These are phyloP conservation scores for Cerastoderma edule DNA, from an alignment of 2,888 invertebrate genomes.

Conservation along the genomic window DNA sequence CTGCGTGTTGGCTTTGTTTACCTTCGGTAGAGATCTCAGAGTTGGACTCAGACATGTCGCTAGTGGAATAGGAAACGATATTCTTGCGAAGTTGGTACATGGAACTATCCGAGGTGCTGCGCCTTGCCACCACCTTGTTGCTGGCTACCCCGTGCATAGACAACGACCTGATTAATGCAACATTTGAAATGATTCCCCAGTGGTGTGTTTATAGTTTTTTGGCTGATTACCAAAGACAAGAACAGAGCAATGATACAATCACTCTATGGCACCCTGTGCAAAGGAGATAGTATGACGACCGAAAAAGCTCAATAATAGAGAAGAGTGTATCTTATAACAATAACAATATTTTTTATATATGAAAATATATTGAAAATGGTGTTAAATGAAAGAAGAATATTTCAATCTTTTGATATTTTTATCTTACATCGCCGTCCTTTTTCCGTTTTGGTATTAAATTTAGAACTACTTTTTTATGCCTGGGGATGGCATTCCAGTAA, in stretches of 20 bases:
- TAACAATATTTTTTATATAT: too few species aligned
- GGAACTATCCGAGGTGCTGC: slow-evolving; percentile 50
- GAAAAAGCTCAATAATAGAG: slow-evolving; percentile 18
- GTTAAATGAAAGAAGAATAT: not conserved
- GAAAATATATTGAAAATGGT: too few species aligned
- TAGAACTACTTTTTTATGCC: not conserved
- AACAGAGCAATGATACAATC: too few species aligned
- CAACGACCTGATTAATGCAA: too few species aligned
- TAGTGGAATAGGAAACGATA: slow-evolving; percentile 9
- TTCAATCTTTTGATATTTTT: not conserved
- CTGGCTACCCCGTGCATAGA: slow-evolving; percentile 29
- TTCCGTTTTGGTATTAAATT: not conserved
- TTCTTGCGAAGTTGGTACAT: slow-evolving; percentile 28
- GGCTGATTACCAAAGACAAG: too few species aligned
- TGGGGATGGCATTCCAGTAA: too few species aligned
- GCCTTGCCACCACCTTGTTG: slow-evolving; percentile 23
- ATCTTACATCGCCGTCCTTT: not conserved
- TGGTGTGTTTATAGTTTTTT: too few species aligned
- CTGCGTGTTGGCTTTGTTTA: slow-evolving; percentile 4
- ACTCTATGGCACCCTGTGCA: too few species aligned
- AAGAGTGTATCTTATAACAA: too few species aligned
- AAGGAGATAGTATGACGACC: too few species aligned
- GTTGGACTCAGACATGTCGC: slow-evolving; percentile 31
- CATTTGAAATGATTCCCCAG: too few species aligned
- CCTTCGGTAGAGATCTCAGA: slow-evolving; percentile 44